These are phyloP conservation scores for Alcis repandata DNA, from an alignment of 2,888 invertebrate genomes.

Conservation along the genomic window DNA sequence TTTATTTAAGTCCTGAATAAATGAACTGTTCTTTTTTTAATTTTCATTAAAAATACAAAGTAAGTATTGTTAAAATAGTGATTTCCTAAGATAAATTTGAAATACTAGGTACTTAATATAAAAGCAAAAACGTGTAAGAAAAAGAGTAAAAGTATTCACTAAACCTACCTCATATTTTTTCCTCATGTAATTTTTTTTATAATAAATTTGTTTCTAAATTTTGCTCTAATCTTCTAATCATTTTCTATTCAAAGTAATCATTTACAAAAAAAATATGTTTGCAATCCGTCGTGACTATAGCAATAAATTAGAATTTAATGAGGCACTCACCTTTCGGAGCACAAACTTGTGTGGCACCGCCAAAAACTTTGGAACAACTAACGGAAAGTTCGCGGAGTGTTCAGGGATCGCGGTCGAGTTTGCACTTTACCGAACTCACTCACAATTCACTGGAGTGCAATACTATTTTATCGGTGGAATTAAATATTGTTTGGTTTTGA, in stretches of 20 bases:
- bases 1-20: not conserved
- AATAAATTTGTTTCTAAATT: not conserved
- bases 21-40: not conserved
- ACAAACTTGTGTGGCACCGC: conserved; percentile 55
- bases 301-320: conserved; percentile 51
- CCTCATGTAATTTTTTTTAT: no score
- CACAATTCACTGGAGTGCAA: conserved; percentile 58
- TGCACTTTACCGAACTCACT: conserved; percentile 62
- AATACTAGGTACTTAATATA: no score
- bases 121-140: no score
- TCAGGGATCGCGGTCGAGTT: conserved; percentile 46
- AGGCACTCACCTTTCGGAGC: conserved; percentile 55
- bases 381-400: conserved; percentile 63
- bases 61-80: no score
- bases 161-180: no score
- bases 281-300: conserved; percentile 41
- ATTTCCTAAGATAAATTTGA: no score
- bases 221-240: not conserved
- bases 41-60: no score
- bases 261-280: not conserved
- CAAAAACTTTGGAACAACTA: conserved; percentile 67
- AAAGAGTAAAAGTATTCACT: no score
- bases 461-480: conserved; percentile 35
- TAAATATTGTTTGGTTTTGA: conserved; percentile 49
- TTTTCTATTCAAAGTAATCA: not conserved